phyloP scores from a whole-genome alignment of 1,140 invertebrate genomes.

The Bombus ignitus region DNA sequence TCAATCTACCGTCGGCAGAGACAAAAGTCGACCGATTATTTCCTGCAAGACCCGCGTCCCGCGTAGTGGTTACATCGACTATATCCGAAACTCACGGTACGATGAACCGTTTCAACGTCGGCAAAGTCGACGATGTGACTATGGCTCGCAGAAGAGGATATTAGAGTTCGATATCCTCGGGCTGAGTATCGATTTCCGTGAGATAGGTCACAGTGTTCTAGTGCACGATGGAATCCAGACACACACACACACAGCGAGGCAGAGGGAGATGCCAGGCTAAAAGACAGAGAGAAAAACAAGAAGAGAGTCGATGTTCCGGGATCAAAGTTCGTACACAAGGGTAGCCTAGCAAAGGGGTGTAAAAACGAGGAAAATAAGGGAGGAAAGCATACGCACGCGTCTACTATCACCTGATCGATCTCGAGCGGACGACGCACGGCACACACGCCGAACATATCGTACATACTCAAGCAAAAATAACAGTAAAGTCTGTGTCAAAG shows the following conservation, averaged over 20 bases:
- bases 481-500: not conserved
- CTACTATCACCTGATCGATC: conserved; percentile 52
- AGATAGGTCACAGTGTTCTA: conserved; percentile 60
- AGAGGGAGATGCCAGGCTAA: no score
- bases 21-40: conserved; percentile 51
- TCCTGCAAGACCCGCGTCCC: conserved; percentile 27
- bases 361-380: conserved; percentile 41
- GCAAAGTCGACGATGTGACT: conserved; percentile 51
- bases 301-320: conserved; percentile 32
- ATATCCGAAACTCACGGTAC: conserved; percentile 55
- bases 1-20: conserved; percentile 27
- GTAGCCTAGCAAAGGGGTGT: conserved; percentile 33
- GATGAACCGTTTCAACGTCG: conserved; percentile 49
- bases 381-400: conserved; percentile 30
- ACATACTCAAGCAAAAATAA: not conserved
- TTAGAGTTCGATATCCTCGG: conserved; percentile 68
- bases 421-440: not conserved
- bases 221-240: conserved; percentile 49
- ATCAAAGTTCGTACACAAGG: conserved; percentile 55
- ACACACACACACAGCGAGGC: not conserved
- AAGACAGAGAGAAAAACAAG: not conserved
- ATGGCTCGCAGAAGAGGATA: conserved; percentile 59
- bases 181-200: conserved; percentile 64
- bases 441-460: not conserved
- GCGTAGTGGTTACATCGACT: conserved; percentile 27